Evolutionary conservation across 2,113 vertebrate genomes (phyloP).

Genomic region (Rhombomys opimus): DNA sequence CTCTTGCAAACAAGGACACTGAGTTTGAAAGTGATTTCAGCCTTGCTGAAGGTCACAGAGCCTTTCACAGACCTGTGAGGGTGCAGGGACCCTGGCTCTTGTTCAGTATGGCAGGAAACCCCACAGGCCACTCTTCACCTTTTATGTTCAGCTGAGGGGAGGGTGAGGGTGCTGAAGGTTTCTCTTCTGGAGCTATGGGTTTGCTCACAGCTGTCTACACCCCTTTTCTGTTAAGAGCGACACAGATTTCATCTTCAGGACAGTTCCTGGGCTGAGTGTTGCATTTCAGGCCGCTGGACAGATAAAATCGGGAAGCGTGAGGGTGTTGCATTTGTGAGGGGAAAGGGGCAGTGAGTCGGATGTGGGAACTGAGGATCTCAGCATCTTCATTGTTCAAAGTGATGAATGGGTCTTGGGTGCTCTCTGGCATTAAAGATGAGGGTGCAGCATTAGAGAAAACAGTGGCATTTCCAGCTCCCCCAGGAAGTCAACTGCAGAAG

Average conservation of each 20-base stretch:
- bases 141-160: background rate
- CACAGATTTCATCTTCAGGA: background rate
- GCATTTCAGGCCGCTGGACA: background rate
- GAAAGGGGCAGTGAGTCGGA: background rate
- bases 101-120: background rate
- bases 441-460: background rate
- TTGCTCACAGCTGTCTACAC: background rate
- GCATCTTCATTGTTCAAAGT: constrained; percentile 24
- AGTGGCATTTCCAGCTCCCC: background rate
- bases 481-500: background rate
- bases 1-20: constrained; percentile 39
- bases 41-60: background rate
- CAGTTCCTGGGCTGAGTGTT: background rate
- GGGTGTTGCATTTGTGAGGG: background rate
- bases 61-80: background rate
- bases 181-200: background rate
- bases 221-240: constrained; percentile 7
- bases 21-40: background rate
- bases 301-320: constrained; percentile 30
- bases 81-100: background rate
- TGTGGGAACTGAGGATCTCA: background rate
- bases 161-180: background rate
- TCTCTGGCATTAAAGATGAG: background rate
- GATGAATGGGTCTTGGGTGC: background rate
- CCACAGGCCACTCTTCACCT: background rate